phyloP scores from a whole-genome alignment of 64 coral and sea anemone species.

The Anthopleura sola region DNA sequence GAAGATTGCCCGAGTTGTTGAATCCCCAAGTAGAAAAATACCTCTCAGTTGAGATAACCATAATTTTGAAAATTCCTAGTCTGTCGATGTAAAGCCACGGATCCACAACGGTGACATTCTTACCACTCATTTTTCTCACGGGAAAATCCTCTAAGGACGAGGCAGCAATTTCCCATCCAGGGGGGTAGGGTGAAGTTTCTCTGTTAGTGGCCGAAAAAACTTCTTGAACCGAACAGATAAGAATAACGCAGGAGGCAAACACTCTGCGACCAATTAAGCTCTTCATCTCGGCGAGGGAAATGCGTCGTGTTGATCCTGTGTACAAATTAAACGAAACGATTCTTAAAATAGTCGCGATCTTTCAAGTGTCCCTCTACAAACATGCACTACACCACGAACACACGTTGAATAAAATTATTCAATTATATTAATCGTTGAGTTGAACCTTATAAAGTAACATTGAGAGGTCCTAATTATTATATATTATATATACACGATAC shows the following conservation, averaged over 20 bases:
- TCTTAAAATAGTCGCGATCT: no score
- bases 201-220: background rate
- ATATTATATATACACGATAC: no score
- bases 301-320: background rate
- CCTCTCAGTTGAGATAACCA: slow-evolving; percentile 36
- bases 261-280: background rate
- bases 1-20: slow-evolving; percentile 83
- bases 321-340: background rate
- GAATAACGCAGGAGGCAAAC: background rate
- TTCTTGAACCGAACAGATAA: background rate
- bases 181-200: slow-evolving; percentile 38
- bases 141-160: slow-evolving; percentile 51
- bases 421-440: no score
- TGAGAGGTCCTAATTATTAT: no score
- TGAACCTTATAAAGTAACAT: no score
- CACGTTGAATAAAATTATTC: no score
- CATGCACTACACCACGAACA: no score
- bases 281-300: no score
- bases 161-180: slow-evolving; percentile 49
- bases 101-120: slow-evolving; percentile 39
- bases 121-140: slow-evolving; percentile 19
- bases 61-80: slow-evolving; percentile 70
- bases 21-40: slow-evolving; percentile 73
- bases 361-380: no score
- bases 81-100: slow-evolving; percentile 70